phyloP scores from a whole-genome alignment of 1,140 invertebrate genomes.

The Colletes latitarsis region DNA sequence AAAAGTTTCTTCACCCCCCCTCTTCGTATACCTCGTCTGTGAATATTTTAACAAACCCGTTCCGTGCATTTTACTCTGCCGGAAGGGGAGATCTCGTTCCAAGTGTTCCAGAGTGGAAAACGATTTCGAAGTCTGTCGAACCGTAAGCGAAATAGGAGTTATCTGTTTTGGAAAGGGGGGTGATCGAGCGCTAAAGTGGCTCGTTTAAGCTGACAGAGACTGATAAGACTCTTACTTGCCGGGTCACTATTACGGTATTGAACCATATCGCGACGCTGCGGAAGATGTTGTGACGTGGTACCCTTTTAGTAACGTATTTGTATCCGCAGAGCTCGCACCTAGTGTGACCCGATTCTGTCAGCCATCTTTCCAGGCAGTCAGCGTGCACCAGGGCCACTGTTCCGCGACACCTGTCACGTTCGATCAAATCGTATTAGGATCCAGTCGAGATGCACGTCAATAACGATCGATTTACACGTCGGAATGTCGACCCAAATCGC shows the following conservation, averaged over 20 bases:
- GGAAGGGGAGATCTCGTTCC: too few species aligned
- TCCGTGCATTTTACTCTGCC: too few species aligned
- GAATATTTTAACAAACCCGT: too few species aligned
- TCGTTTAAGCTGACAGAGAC: too few species aligned
- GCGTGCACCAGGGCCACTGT: constrained; percentile 85
- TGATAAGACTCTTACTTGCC: constrained; percentile 74
- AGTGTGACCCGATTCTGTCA: constrained; percentile 84
- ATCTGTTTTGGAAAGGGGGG: background rate
- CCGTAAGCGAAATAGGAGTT: background rate
- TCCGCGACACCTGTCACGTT: constrained; percentile 82
- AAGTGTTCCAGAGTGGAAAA: too few species aligned
- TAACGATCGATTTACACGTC: background rate
- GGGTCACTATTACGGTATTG: constrained; percentile 82
- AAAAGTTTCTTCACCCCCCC: too few species aligned
- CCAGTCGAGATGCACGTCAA: background rate
- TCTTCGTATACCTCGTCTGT: too few species aligned
- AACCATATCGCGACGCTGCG: constrained; percentile 82
- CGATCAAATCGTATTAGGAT: background rate
- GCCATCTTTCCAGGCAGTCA: constrained; percentile 86
- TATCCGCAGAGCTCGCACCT: constrained; percentile 84
- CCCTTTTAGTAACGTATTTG: constrained; percentile 81
- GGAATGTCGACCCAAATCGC: background rate
- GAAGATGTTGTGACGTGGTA: constrained; percentile 81
- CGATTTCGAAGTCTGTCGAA: too few species aligned
- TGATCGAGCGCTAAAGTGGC: background rate